Evolutionary conservation across 2,797 vertebrate genomes (phyloP).

Genomic region (Danio tinwini): DNA sequence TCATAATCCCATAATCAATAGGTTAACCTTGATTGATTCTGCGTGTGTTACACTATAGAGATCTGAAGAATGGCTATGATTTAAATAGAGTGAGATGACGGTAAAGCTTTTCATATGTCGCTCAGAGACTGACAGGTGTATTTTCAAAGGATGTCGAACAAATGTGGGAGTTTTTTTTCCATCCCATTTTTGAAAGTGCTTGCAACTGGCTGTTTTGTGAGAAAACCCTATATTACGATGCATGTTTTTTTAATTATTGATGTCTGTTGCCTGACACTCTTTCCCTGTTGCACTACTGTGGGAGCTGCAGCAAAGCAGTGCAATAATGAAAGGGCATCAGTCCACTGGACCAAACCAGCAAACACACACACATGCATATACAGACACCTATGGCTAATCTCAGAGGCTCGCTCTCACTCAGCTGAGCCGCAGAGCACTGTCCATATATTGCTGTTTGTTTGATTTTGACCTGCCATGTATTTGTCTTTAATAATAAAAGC

Average conservation of each 20-base stretch:
- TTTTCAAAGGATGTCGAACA: not conserved
- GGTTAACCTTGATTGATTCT: conserved; percentile 1
- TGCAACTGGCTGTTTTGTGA: too few species aligned
- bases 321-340: conserved; percentile 97
- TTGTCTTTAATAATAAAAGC: conserved; percentile 27
- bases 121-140: not conserved
- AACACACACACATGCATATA: conserved; percentile 24
- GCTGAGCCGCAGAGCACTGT: conserved; percentile 32
- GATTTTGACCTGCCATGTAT: conserved; percentile 6
- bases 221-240: too few species aligned
- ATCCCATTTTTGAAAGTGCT: too few species aligned
- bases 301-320: conserved; percentile 87
- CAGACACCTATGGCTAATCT: conserved; percentile 17
- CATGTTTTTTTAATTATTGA: too few species aligned
- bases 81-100: not conserved
- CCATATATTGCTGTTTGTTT: conserved; percentile 16
- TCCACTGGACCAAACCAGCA: conserved; percentile 74
- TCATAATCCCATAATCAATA: conserved; percentile 31
- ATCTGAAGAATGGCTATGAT: not conserved
- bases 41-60: not conserved
- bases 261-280: conserved; percentile 86
- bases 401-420: conserved; percentile 21
- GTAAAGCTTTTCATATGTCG: not conserved
- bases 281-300: conserved; percentile 98
- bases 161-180: too few species aligned